Evolutionary conservation across 2,113 vertebrate genomes (phyloP), one percentile per base, ranked within the genome.

Genomic region (Centrocercus urophasianus): DNA sequence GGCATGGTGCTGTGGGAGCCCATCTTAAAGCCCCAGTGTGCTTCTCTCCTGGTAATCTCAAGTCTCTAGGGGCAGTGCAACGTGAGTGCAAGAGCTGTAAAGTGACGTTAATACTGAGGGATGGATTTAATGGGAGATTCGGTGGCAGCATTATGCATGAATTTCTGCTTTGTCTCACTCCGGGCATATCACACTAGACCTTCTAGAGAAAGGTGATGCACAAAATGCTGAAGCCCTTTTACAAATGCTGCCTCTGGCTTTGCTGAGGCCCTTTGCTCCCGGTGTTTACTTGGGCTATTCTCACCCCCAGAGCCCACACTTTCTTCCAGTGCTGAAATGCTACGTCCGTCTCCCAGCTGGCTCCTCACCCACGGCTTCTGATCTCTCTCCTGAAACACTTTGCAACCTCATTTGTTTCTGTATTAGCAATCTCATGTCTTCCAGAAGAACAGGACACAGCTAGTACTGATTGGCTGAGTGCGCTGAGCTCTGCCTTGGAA

Each of bases 301-400:
- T 12, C 12, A 13, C 2, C 30, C 42, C 42, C 4, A 0, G 14
- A 2, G 2, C 28, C 32, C 42, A 6, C 36, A 20, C 8, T 8
- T 0, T 0, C 6, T 2, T 12, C 12, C 50, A n/a, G n/a, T 10
- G 60, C 76, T 66, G 64, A 50, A 60, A 50, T 9, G 63, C 42
- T 56, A 1, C 2, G 30, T 56, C 25, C 30, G 19, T 76, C 52
- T 22, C 30, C 16, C 84, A 65, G 63, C 20, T 75, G 57, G 43
- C 30, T 88, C 45, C 66, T 71, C 80, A 30, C 57, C 57, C 80
- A 48, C 70, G 61, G 45, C 63, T 76, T 71, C 80, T 4, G 0
- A 27, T 36, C 50, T 61, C n/a, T 18, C 48, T 65, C 17, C 36
- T 6, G 25, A 74, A 75, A 27, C 43, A 18, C 27, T 71, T 66